Evolutionary conservation across 2,797 vertebrate species (phyloP).

Genomic region (Balearica regulorum): DNA sequence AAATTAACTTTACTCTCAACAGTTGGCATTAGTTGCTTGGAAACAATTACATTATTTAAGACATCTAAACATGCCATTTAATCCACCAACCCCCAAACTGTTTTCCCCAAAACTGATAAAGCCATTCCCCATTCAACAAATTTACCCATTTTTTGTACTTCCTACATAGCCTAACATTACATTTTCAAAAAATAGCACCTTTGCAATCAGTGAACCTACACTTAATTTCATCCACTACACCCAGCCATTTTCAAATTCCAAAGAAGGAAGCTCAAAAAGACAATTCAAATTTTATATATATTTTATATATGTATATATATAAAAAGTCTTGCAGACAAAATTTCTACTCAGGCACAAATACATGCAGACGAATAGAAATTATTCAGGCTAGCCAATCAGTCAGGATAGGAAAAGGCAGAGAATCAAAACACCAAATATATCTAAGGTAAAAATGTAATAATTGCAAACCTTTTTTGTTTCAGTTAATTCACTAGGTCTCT

Average conservation of each 20-base stretch:
- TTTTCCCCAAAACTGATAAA: neutral
- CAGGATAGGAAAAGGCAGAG: neutral
- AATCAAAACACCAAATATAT: neutral
- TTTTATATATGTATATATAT: neutral
- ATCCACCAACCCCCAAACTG: neutral
- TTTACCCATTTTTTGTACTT: neutral
- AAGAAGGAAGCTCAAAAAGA: neutral
- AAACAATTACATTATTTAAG: constrained; percentile 29
- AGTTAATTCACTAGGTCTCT: neutral
- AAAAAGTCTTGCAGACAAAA: neutral
- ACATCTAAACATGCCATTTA: neutral
- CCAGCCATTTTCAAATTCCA: neutral
- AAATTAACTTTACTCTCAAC: constrained; percentile 51
- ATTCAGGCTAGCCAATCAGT: neutral
- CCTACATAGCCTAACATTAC: neutral
- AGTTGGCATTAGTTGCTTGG: constrained; percentile 5
- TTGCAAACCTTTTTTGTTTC: neutral
- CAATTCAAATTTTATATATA: neutral
- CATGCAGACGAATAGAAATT: neutral
- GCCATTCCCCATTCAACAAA: neutral
- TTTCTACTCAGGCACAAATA: neutral
- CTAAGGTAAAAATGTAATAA: neutral
- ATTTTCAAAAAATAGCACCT: constrained; percentile 3
- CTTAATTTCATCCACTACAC: neutral
- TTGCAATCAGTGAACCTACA: neutral